A percentile compares a stretch with the other conserved stretches of the same genome.
Conservation (phyloP, 2,113 vertebrate genomes). For the Glaucidium brasilianum region DNA sequence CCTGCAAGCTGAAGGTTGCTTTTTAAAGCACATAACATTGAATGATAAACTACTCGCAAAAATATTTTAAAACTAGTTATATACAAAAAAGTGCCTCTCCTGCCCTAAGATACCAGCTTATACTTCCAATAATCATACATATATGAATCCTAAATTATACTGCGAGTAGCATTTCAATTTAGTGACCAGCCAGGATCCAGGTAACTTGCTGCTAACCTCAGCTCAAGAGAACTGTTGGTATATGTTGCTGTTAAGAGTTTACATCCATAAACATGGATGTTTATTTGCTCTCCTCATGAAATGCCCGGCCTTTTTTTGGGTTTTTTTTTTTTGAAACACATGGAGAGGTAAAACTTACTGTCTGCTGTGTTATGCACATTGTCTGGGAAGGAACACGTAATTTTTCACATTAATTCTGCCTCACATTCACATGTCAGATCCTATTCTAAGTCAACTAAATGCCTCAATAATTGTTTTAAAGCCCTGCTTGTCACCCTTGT, state of each 20-base stretch:
- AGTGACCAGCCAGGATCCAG: not conserved
- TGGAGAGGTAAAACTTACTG: not conserved
- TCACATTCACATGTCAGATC: not conserved
- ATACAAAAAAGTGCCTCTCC: not conserved
- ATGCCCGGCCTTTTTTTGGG: not conserved
- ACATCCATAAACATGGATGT: not conserved
- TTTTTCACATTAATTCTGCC: not conserved
- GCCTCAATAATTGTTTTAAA: constrained; percentile 3
- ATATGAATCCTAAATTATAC: not conserved
- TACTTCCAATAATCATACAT: not conserved
- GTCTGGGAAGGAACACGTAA: not conserved
- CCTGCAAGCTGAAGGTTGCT: not conserved
- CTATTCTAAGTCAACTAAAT: not conserved
- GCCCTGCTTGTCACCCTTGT: not conserved
- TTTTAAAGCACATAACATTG: not conserved
- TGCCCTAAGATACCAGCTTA: not conserved
- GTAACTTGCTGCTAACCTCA: not conserved
- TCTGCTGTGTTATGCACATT: not conserved
- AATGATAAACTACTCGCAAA: not conserved
- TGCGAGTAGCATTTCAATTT: not conserved
- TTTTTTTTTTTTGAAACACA: not conserved
- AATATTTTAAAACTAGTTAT: not conserved
- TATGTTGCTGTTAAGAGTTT: not conserved
- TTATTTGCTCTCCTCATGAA: not conserved
- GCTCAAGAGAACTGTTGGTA: not conserved